These are phyloP conservation scores for Scaptomyza parva DNA, from an alignment of 2,888 invertebrate genomes.

Conservation along the genomic window DNA sequence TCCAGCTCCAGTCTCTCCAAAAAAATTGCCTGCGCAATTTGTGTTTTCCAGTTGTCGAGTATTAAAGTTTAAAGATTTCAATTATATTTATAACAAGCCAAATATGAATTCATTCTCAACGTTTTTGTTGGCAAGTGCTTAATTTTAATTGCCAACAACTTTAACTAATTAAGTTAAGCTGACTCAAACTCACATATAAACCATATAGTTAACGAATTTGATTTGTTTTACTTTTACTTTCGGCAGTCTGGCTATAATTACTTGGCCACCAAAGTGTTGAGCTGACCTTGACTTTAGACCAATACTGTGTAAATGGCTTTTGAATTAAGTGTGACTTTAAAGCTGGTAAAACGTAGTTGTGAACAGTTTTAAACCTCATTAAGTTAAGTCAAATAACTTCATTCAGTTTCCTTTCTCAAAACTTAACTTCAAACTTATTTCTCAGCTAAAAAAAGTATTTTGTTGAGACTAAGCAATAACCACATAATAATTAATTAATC, in stretches of 20 bases:
- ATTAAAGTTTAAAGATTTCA: conserved; percentile 39
- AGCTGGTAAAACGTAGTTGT: too few species aligned
- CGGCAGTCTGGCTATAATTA: conserved; percentile 17
- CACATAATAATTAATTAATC: conserved; percentile 18
- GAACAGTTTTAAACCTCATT: too few species aligned
- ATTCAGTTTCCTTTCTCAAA: conserved; percentile 1
- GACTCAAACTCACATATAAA: conserved; percentile 10
- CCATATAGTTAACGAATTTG: conserved; percentile 28
- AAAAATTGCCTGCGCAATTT: conserved; percentile 39
- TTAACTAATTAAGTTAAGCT: conserved; percentile 59
- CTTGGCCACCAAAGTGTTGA: conserved; percentile 20
- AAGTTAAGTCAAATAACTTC: background rate
- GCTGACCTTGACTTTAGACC: conserved; percentile 54
- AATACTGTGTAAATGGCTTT: background rate
- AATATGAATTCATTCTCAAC: conserved; percentile 44
- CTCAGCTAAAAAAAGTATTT: background rate
- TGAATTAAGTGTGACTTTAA: too few species aligned
- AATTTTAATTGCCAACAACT: conserved; percentile 27
- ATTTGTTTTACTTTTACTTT: conserved; percentile 67
- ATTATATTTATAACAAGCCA: conserved; percentile 42
- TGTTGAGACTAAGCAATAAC: background rate
- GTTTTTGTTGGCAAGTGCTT: conserved; percentile 33
- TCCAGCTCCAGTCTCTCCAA: conserved; percentile 20
- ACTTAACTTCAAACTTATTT: background rate
- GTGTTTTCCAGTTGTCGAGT: conserved; percentile 10